A percentile compares a stretch with the other conserved stretches of the same genome.
phyloP scores from a whole-genome alignment of 2,888 invertebrate species.

The Morpho helenor region DNA sequence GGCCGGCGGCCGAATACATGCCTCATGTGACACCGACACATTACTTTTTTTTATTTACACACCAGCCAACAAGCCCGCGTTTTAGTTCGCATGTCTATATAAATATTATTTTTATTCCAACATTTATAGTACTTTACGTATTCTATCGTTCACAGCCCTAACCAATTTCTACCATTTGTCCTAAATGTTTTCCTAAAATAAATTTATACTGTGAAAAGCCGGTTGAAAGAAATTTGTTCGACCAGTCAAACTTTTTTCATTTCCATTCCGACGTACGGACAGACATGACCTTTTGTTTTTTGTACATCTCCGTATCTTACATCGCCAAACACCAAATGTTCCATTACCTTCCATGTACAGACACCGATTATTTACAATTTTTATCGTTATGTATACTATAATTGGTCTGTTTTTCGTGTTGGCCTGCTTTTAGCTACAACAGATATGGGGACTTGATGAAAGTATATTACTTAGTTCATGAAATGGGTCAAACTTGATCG shows the following conservation, averaged over 20 bases:
- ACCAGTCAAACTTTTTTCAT: slow-evolving; percentile 6
- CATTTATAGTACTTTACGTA: slow-evolving; percentile 29
- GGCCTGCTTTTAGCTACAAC: slow-evolving; percentile 59
- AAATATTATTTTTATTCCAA: slow-evolving; percentile 30
- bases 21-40: slow-evolving; percentile 63
- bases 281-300: slow-evolving; percentile 20
- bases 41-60: slow-evolving; percentile 30
- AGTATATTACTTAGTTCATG: slow-evolving; percentile 1
- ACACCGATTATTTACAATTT: slow-evolving; percentile 31
- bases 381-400: slow-evolving; percentile 38
- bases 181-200: neutral
- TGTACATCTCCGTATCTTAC: slow-evolving; percentile 13
- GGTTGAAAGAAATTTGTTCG: slow-evolving; percentile 27
- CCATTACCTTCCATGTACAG: slow-evolving; percentile 30
- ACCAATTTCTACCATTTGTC: slow-evolving; percentile 1
- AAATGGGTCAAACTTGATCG: slow-evolving; percentile 21
- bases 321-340: slow-evolving; percentile 23
- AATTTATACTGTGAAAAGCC: slow-evolving; percentile 34
- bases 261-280: slow-evolving; percentile 17
- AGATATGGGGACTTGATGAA: slow-evolving; percentile 48
- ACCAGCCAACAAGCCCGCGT: slow-evolving; percentile 20
- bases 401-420: slow-evolving; percentile 58
- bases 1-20: slow-evolving; percentile 56
- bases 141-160: slow-evolving; percentile 23
- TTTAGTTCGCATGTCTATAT: slow-evolving; percentile 25